These are phyloP conservation scores for Drosophila testacea DNA, from an alignment of 2,888 invertebrate genomes.

Conservation along the genomic window DNA sequence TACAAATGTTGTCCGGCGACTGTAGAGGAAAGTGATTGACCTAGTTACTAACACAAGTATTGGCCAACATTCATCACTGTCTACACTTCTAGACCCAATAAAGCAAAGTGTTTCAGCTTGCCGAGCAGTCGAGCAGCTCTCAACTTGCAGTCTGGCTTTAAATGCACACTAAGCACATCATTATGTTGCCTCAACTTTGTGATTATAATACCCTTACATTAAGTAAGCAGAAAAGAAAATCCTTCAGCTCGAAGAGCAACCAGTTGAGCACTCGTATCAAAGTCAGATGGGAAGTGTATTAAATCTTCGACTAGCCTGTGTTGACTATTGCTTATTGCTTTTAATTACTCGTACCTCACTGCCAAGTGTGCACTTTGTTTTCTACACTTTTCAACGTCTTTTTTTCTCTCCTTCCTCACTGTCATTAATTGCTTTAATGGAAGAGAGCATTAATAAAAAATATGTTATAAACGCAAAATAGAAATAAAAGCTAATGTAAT, in stretches of 20 bases:
- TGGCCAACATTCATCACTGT: slow-evolving; percentile 46
- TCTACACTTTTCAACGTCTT: background rate
- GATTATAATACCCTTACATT: slow-evolving; percentile 32
- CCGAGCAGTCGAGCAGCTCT: background rate
- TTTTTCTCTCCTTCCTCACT: slow-evolving; percentile 9
- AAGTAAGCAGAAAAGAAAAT: background rate
- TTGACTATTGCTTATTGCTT: slow-evolving; percentile 16
- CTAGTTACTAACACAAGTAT: slow-evolving; percentile 22
- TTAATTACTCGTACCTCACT: slow-evolving; percentile 60
- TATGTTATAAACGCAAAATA: slow-evolving; percentile 64
- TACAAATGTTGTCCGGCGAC: slow-evolving; percentile 3
- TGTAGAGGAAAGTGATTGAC: slow-evolving; percentile 33
- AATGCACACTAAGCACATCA: slow-evolving; percentile 48
- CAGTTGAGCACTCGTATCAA: too few species aligned
- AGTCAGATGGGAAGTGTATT: slow-evolving; percentile 4
- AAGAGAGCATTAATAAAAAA: slow-evolving; percentile 63
- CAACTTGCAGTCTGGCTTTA: slow-evolving; percentile 16
- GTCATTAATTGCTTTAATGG: slow-evolving; percentile 66
- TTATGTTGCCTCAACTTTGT: slow-evolving; percentile 60
- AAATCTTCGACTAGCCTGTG: background rate
- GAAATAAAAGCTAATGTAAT: slow-evolving; percentile 76
- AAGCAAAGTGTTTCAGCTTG: slow-evolving; percentile 34
- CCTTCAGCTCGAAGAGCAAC: too few species aligned
- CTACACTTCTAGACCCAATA: slow-evolving; percentile 29
- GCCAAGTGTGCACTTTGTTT: slow-evolving; percentile 21